phyloP scores from a whole-genome alignment of 2,113 vertebrate species.

The Takifugu flavidus region DNA sequence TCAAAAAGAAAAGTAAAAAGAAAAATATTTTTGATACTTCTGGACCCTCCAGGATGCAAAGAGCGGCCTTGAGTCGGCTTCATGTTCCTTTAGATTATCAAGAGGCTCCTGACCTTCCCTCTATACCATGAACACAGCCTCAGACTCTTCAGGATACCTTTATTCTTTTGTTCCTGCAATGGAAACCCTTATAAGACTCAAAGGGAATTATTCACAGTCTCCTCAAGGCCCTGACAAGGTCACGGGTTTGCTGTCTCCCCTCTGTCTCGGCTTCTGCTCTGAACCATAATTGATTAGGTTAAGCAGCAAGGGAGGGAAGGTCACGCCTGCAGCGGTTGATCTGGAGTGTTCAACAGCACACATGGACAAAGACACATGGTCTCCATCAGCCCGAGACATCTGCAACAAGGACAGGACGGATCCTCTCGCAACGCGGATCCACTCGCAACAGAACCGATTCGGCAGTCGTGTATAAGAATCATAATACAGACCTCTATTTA shows the following conservation, averaged over 20 bases:
- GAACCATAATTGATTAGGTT: conserved; percentile 80
- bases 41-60: conserved; percentile 1
- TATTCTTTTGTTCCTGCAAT: conserved; percentile 31
- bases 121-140: conserved; percentile 5
- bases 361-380: conserved; percentile 57
- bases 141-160: conserved; percentile 22
- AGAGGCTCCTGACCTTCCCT: conserved; percentile 12
- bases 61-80: conserved; percentile 4
- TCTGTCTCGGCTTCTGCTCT: conserved; percentile 70
- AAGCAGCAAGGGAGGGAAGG: conserved; percentile 73
- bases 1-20: too few relatives aligned
- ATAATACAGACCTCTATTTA: too few relatives aligned
- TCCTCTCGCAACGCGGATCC: conserved; percentile 12
- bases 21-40: conserved; percentile 1
- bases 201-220: conserved; percentile 77
- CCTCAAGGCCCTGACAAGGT: conserved; percentile 75
- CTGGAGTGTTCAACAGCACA: conserved; percentile 44
- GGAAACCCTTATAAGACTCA: conserved; percentile 68
- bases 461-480: neutral
- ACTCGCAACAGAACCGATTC: conserved; percentile 20
- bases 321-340: conserved; percentile 62
- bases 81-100: conserved; percentile 12
- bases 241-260: conserved; percentile 53
- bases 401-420: conserved; percentile 18
- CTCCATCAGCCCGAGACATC: conserved; percentile 60